phyloP scores from a whole-genome alignment of 1,140 invertebrate species.

The Bombus picipes region DNA sequence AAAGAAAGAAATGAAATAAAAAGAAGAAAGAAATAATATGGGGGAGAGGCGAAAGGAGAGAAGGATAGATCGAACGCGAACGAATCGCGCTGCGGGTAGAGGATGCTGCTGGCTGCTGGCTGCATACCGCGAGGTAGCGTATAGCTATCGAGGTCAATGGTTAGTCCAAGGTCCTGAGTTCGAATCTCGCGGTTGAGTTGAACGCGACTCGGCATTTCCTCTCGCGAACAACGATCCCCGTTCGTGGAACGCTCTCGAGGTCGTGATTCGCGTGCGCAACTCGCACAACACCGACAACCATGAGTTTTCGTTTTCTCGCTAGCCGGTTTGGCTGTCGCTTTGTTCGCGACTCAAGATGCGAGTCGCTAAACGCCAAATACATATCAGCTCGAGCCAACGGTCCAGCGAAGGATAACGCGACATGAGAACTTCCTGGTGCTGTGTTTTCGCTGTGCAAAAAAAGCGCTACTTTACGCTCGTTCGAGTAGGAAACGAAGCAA shows the following conservation, averaged over 20 bases:
- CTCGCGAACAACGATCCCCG: constrained; percentile 78
- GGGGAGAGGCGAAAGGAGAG: neutral
- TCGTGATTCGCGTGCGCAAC: constrained; percentile 29
- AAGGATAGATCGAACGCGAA: constrained; percentile 27
- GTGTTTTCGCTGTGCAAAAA: too few species aligned
- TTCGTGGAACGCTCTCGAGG: constrained; percentile 78
- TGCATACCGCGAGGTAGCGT: constrained; percentile 64
- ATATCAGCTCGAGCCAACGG: too few species aligned
- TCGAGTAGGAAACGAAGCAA: too few species aligned
- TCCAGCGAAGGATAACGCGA: too few species aligned
- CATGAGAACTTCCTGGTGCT: too few species aligned
- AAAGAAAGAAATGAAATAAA: neutral
- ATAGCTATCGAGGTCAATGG: constrained; percentile 82
- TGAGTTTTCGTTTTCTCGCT: constrained; percentile 11
- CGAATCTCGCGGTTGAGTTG: constrained; percentile 72
- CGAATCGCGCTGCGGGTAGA: constrained; percentile 20
- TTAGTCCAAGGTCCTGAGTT: constrained; percentile 82
- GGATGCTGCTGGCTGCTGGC: constrained; percentile 20
- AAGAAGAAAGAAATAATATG: too few species aligned
- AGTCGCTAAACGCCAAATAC: too few species aligned
- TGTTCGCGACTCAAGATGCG: neutral
- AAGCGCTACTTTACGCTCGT: too few species aligned
- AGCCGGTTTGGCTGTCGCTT: neutral
- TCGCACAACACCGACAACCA: constrained; percentile 22
- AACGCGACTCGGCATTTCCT: constrained; percentile 77